phyloP scores from a whole-genome alignment of 2,113 vertebrate genomes.

The Lepus americanus region DNA sequence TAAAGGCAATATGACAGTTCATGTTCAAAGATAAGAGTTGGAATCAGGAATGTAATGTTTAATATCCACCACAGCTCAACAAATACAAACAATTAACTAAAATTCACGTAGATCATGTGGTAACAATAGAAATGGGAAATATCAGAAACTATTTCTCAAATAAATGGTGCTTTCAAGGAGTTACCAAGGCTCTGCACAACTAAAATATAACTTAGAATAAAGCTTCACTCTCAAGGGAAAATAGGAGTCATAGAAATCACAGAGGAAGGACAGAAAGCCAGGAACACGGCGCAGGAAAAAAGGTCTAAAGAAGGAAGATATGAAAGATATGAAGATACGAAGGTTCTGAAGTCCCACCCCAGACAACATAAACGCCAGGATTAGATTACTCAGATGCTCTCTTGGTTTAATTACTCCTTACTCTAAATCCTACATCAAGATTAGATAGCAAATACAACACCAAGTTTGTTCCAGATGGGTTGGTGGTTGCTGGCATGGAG shows the following conservation, averaged over 20 bases:
- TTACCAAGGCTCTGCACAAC: not conserved
- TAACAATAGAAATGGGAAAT: not conserved
- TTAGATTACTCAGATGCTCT: not conserved
- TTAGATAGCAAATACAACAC: not conserved
- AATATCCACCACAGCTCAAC: not conserved
- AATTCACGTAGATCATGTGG: rapidly evolving
- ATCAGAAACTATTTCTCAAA: not conserved
- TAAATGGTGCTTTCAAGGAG: not conserved
- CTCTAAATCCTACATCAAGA: not conserved
- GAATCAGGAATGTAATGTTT: not conserved
- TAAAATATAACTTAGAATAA: not conserved
- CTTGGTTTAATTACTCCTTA: rapidly evolving
- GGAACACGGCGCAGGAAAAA: not conserved
- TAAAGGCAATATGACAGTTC: not conserved
- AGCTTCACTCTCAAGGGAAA: not conserved
- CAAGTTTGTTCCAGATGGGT: not conserved
- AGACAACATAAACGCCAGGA: not conserved
- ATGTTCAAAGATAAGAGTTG: not conserved
- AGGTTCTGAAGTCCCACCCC: rapidly evolving
- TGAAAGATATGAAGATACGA: not conserved
- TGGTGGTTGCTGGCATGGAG: rapidly evolving
- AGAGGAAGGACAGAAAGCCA: not conserved
- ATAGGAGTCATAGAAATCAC: not conserved
- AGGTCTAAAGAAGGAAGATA: not conserved
- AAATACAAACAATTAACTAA: not conserved